Conservation (phyloP, 2,888 invertebrate species). For the Brachycybe producta region DNA sequence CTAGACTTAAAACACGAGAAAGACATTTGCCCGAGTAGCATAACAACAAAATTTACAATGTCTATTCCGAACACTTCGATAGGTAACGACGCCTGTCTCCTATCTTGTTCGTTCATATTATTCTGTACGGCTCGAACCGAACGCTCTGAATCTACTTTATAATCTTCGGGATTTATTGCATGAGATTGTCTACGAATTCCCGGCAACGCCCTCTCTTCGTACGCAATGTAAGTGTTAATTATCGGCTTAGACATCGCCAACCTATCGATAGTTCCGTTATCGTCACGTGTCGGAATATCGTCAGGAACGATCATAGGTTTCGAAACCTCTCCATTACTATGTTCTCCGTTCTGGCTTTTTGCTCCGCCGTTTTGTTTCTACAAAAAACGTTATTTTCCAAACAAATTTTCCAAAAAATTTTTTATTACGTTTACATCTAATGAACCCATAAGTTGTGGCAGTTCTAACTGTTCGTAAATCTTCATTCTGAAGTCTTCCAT, state of each 20-base stretch:
- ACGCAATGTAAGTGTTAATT: slow-evolving; percentile 63
- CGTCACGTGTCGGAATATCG: no score
- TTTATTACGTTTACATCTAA: slow-evolving; percentile 1
- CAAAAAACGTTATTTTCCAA: neutral
- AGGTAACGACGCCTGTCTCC: slow-evolving; percentile 62
- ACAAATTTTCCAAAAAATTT: slow-evolving; percentile 15
- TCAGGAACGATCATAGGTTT: no score
- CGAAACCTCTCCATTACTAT: neutral
- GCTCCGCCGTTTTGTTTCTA: neutral
- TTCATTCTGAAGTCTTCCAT: slow-evolving; percentile 70
- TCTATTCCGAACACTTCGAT: slow-evolving; percentile 83
- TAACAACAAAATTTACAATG: slow-evolving; percentile 44
- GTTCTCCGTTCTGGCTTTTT: neutral
- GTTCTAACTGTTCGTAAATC: slow-evolving; percentile 57
- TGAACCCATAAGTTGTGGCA: slow-evolving; percentile 56
- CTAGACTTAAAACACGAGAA: neutral
- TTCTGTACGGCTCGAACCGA: slow-evolving; percentile 29
- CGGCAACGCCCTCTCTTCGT: slow-evolving; percentile 72
- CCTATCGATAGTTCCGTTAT: no score
- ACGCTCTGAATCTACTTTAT: slow-evolving; percentile 22
- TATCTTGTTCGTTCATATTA: slow-evolving; percentile 34
- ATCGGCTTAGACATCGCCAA: no score
- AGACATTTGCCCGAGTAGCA: neutral
- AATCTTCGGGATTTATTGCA: slow-evolving; percentile 6
- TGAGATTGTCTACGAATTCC: slow-evolving; percentile 16